phyloP scores from a whole-genome alignment of 2,888 invertebrate genomes.

The Alsophila aescularia region DNA sequence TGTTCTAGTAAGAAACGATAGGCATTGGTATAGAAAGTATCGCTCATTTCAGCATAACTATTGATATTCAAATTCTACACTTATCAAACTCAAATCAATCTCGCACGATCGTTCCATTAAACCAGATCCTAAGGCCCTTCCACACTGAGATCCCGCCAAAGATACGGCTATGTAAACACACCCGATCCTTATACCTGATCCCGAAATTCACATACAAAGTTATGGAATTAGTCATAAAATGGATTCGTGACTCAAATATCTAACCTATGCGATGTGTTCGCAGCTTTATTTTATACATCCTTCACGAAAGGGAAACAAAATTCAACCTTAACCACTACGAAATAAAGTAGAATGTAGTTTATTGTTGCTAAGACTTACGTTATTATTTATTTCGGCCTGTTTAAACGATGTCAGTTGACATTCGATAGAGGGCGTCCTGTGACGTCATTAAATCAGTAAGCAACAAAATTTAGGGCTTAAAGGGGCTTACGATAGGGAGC shows the following conservation, averaged over 20 bases:
- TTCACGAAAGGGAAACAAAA: constrained; percentile 19
- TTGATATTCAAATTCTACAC: not conserved
- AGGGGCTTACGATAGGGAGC: constrained; percentile 63
- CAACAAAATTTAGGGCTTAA: constrained; percentile 77
- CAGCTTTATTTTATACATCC: constrained; percentile 36
- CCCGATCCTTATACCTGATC: constrained; percentile 69
- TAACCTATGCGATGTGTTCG: constrained; percentile 69
- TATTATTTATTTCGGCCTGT: constrained; percentile 31
- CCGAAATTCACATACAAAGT: constrained; percentile 83
- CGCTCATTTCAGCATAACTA: too few relatives aligned
- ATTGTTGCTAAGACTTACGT: constrained; percentile 19
- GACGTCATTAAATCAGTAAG: constrained; percentile 84
- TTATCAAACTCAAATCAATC: constrained; percentile 46
- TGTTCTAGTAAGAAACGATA: too few relatives aligned
- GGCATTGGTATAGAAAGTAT: too few relatives aligned
- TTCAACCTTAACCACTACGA: rapidly evolving
- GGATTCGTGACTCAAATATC: constrained; percentile 84
- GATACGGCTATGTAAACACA: constrained; percentile 76
- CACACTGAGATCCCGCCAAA: constrained; percentile 61
- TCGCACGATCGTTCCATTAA: constrained; percentile 61
- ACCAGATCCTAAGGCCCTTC: constrained; percentile 67
- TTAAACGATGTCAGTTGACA: constrained; percentile 77
- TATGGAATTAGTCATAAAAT: constrained; percentile 85
- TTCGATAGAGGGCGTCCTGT: constrained; percentile 81
- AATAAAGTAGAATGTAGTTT: constrained; percentile 31